Evolutionary conservation across 2,797 vertebrate genomes (phyloP), one percentile per base, ranked within the genome.

Genomic region (Cryptoblepharus egeriae): DNA sequence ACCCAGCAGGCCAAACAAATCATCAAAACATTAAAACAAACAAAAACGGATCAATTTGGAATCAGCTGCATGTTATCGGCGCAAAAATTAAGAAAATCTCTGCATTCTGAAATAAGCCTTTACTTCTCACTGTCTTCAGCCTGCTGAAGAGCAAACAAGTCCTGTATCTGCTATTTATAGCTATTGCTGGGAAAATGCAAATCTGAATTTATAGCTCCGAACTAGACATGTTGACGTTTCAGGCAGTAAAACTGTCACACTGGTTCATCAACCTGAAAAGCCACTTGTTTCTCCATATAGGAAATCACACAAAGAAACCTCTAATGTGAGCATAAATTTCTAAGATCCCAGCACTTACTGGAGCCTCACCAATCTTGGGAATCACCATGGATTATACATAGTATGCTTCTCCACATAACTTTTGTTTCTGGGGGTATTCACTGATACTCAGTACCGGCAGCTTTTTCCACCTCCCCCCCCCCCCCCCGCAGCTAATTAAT

Each of bases 141-240:
- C 73, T 92, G 80, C 88, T 89, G 87, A 88, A 88, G 81, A 84
- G 63, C 79, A 89, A 67, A 77, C 83, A 89, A 88, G 26, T 75
- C 90, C 77, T 67, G 78, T 86, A 75, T 77, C 83, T 75, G 71
- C 35, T 95, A 93, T 95, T 94, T 94, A 88, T 94, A 95, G 83
- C 79, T 79, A 81, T n/a, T 74, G 55, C 90, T 96, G 91, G 88
- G 92, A 94, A 93, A 92, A 93, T 70, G 85, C 79, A 88, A 81
- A 90, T 93, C 87, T 91, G 83, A 85, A n/a, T 79, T 86, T 88
- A 88, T 92, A 89, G 92, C 83, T 76, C 30, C 80, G 90, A 93
- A 93, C 84, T 83, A 93, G 92, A 93, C 84, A 78, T 73, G 91
- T 89, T 91, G 90, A 85, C 73, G 63, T 37, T 87, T 45, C 64